These are phyloP conservation scores for Morelia viridis DNA, from an alignment of 2,797 vertebrate species.

Conservation along the genomic window DNA sequence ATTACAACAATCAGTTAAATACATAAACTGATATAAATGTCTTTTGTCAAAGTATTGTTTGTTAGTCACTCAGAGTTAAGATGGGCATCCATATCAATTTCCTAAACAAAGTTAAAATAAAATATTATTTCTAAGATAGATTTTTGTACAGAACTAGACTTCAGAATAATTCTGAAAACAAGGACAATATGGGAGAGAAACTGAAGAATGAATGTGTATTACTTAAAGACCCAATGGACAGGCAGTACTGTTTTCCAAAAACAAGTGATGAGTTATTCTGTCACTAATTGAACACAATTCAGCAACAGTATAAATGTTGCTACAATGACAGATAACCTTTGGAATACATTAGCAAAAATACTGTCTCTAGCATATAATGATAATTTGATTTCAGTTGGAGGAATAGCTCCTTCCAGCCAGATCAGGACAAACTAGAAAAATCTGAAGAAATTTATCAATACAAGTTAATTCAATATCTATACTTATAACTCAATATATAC, in stretches of 20 bases:
- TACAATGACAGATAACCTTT: background rate
- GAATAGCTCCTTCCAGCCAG: background rate
- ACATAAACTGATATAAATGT: background rate
- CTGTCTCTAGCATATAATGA: background rate
- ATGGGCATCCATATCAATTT: background rate
- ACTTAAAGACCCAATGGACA: background rate
- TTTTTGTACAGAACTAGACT: background rate
- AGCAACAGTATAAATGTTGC: background rate
- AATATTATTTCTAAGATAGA: background rate
- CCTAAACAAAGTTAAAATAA: background rate
- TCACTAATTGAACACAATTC: background rate
- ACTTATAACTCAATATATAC: background rate
- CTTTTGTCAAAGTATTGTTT: background rate
- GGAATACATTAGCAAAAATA: background rate
- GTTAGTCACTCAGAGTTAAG: background rate
- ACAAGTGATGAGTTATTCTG: background rate
- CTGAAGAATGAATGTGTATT: background rate
- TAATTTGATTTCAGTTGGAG: background rate
- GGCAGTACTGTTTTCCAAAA: background rate
- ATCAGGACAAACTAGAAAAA: background rate
- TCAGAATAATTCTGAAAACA: background rate
- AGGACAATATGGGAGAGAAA: background rate
- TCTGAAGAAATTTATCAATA: background rate
- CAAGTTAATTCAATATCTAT: background rate
- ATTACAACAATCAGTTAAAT: background rate